Evolutionary conservation across 2,797 vertebrate species (phyloP).

Genomic region (Prunella strophiata): DNA sequence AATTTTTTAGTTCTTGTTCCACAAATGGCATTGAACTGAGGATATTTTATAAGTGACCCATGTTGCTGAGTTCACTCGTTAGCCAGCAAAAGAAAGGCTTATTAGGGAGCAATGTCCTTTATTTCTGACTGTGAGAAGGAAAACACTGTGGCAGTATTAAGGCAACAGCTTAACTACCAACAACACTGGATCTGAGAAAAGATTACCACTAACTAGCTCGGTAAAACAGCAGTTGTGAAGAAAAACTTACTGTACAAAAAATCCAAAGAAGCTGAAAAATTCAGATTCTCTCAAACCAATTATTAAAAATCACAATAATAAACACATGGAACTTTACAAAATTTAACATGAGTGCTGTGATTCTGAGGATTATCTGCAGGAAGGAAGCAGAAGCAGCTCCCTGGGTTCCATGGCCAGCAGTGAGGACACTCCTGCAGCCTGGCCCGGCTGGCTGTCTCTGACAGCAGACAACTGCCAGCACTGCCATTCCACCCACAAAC

Average conservation of each 20-base stretch:
- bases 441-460: neutral
- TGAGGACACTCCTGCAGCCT: neutral
- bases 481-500: neutral
- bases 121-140: constrained; percentile 34
- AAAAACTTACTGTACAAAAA: neutral
- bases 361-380: neutral
- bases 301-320: neutral
- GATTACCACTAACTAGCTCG: neutral
- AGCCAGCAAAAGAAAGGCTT: constrained; percentile 31
- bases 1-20: neutral
- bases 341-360: neutral
- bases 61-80: neutral
- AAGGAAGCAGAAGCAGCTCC: neutral
- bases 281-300: neutral
- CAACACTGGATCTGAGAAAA: neutral
- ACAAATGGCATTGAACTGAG: neutral
- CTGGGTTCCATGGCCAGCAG: rapidly evolving
- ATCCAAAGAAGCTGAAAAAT: neutral
- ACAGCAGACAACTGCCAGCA: neutral
- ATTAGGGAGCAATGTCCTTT: neutral
- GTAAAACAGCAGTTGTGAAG: neutral
- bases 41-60: constrained; percentile 19
- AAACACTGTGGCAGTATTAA: constrained; percentile 36
- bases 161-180: constrained; percentile 6
- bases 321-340: neutral